Conservation (phyloP, 1,140 invertebrate species). For the Drosophila paulistorum region DNA sequence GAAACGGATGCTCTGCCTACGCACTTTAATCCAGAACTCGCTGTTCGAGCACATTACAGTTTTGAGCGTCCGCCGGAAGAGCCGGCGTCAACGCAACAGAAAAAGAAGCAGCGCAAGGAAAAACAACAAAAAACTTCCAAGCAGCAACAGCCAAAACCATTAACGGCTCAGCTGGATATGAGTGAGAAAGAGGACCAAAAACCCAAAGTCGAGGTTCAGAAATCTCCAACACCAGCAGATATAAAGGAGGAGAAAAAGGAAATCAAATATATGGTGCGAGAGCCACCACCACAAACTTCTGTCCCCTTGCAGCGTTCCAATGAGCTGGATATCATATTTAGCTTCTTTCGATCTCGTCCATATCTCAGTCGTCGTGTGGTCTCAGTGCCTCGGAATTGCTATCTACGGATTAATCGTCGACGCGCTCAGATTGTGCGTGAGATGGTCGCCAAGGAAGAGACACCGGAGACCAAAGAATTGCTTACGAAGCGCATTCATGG, state of each 20-base stretch:
- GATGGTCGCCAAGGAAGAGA: conserved; percentile 30
- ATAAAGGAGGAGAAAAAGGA: conserved; percentile 11
- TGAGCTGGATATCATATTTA: conserved; percentile 50
- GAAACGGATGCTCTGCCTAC: conserved; percentile 41
- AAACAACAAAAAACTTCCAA: conserved; percentile 20
- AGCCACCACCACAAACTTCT: neutral
- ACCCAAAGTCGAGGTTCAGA: neutral
- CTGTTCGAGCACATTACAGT: conserved; percentile 65
- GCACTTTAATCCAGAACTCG: conserved; percentile 54
- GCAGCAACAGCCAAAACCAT: neutral
- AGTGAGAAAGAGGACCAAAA: neutral
- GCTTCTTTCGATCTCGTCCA: conserved; percentile 42
- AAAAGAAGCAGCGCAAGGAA: conserved; percentile 51
- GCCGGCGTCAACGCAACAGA: neutral
- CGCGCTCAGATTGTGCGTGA: conserved; percentile 19
- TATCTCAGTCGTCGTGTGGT: conserved; percentile 57
- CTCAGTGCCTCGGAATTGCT: conserved; percentile 56
- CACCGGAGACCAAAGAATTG: conserved; percentile 23
- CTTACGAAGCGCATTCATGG: conserved; percentile 39
- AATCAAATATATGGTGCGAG: neutral
- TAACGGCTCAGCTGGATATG: neutral
- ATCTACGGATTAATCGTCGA: conserved; percentile 53
- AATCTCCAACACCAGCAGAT: neutral
- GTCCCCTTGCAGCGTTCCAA: conserved; percentile 13
- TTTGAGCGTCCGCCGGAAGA: conserved; percentile 64